These are phyloP conservation scores for Protaetia brevitarsis DNA, from an alignment of 1,140 invertebrate genomes.

Conservation along the genomic window DNA sequence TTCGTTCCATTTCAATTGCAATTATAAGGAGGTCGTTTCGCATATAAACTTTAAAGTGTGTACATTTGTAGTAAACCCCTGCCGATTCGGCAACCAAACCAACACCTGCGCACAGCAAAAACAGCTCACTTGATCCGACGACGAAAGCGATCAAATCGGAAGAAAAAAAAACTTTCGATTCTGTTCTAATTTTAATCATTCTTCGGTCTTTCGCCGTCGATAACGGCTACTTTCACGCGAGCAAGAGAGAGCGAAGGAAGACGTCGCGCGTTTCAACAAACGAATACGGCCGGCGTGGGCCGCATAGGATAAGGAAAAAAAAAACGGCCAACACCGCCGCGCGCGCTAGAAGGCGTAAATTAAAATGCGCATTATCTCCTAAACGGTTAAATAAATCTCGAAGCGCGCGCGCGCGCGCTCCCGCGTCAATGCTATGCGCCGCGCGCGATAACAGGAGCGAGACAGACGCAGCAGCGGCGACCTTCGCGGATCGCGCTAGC, in stretches of 20 bases:
- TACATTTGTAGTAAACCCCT: too few relatives aligned
- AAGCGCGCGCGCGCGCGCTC: background rate
- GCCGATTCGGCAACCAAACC: slow-evolving; percentile 2
- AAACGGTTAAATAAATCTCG: too few relatives aligned
- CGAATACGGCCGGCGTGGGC: too few relatives aligned
- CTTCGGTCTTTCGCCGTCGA: background rate
- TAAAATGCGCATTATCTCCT: too few relatives aligned
- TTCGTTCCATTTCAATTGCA: too few relatives aligned
- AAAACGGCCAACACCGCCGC: too few relatives aligned
- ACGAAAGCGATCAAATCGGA: background rate
- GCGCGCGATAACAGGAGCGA: background rate
- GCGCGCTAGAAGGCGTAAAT: too few relatives aligned
- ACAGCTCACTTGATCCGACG: background rate
- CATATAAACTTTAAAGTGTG: too few relatives aligned
- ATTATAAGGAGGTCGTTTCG: too few relatives aligned
- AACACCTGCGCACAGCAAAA: background rate
- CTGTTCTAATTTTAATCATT: slow-evolving; percentile 14
- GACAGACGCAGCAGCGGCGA: background rate
- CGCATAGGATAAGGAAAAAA: too few relatives aligned
- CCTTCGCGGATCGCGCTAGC: slow-evolving; percentile 8
- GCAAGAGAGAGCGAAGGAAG: too few relatives aligned
- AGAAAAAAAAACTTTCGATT: slow-evolving; percentile 6
- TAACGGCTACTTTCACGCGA: background rate
- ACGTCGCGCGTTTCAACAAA: too few relatives aligned
- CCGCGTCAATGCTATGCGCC: background rate